A percentile compares a stretch with the other conserved stretches of the same genome.
phyloP scores from a whole-genome alignment of 2,797 vertebrate species.

The Parauchenoglanis ngamensis region DNA sequence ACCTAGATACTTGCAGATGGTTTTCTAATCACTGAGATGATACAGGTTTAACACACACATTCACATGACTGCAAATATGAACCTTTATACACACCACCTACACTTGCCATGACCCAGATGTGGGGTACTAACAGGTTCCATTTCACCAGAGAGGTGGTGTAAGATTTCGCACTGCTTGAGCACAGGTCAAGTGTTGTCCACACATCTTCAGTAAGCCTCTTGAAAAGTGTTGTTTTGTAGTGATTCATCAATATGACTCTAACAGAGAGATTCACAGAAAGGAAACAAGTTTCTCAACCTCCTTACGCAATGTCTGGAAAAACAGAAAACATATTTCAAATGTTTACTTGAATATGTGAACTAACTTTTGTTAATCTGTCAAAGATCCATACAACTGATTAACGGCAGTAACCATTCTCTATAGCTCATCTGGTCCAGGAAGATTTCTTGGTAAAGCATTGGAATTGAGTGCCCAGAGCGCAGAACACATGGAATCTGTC shows the following conservation, averaged over 20 bases:
- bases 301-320: background rate
- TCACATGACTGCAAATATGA: constrained; percentile 26
- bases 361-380: background rate
- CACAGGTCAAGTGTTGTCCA: constrained; percentile 52
- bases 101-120: constrained; percentile 52
- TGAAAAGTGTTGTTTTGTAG: constrained; percentile 40
- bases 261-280: background rate
- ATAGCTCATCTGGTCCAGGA: constrained; percentile 14
- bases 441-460: constrained; percentile 35
- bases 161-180: constrained; percentile 56
- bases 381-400: background rate
- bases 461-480: constrained; percentile 47
- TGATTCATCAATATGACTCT: constrained; percentile 19
- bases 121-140: constrained; percentile 56
- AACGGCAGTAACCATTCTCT: background rate
- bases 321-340: background rate
- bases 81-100: constrained; percentile 38
- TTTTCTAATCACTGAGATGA: constrained; percentile 59
- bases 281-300: background rate
- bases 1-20: constrained; percentile 58
- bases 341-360: background rate
- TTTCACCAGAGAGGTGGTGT: constrained; percentile 52
- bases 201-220: constrained; percentile 42
- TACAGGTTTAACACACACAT: constrained; percentile 56
- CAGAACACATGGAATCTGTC: constrained; percentile 71